Evolutionary conservation across 2,888 invertebrate genomes (phyloP).

Genomic region (Plagiodera versicolora): DNA sequence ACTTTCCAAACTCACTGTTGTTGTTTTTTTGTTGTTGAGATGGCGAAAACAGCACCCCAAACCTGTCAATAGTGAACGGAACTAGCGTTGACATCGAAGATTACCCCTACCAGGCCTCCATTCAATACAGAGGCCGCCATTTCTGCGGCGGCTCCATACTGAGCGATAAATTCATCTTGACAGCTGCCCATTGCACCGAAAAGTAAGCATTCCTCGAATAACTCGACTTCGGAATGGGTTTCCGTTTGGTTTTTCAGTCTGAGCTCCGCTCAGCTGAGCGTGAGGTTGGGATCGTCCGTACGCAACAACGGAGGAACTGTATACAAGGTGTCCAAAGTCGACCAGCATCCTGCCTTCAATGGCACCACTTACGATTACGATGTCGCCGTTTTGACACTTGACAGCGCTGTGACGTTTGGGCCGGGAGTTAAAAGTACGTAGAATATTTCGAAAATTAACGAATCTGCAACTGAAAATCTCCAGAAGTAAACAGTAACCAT

Average conservation of each 20-base stretch:
- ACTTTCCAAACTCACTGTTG: too few species aligned
- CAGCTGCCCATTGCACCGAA: slow-evolving; percentile 54
- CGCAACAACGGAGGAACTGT: slow-evolving; percentile 59
- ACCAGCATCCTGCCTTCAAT: slow-evolving; percentile 56
- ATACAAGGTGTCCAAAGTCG: slow-evolving; percentile 55
- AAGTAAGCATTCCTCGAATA: slow-evolving; percentile 34
- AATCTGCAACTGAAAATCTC: too few species aligned
- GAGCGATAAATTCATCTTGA: slow-evolving; percentile 56
- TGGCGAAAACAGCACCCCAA: not conserved
- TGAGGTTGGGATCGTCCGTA: slow-evolving; percentile 59
- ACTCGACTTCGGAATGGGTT: too few species aligned
- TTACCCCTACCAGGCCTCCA: slow-evolving; percentile 60
- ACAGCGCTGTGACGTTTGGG: slow-evolving; percentile 48
- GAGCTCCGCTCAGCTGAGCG: slow-evolving; percentile 25
- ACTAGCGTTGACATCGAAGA: slow-evolving; percentile 57
- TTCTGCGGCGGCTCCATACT: slow-evolving; percentile 60
- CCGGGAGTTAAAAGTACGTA: slow-evolving; percentile 45
- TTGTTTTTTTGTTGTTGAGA: too few species aligned
- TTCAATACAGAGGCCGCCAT: slow-evolving; percentile 56
- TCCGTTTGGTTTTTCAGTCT: slow-evolving; percentile 26
- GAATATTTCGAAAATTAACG: too few species aligned
- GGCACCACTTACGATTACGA: slow-evolving; percentile 58
- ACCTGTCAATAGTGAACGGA: slow-evolving; percentile 53
- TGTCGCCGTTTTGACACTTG: slow-evolving; percentile 56
- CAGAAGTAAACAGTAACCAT: too few species aligned